These are phyloP conservation scores for Heterodera schachtii DNA, from an alignment of 1,140 invertebrate species.

Conservation along the genomic window DNA sequence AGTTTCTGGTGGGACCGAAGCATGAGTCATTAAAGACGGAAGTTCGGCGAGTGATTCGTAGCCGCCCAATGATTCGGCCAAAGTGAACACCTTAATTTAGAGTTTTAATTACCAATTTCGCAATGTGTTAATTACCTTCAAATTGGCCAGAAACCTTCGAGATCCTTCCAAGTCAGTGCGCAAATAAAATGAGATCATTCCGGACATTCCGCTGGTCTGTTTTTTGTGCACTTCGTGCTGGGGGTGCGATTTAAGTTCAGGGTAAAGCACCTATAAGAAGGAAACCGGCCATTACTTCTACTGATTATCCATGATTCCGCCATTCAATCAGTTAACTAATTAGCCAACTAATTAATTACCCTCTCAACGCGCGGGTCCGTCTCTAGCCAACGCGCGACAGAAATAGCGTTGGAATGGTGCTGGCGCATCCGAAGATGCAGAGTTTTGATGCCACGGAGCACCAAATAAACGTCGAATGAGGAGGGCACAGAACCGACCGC, in stretches of 20 bases:
- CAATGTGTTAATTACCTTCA: slow-evolving; percentile 64
- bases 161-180: slow-evolving; percentile 75
- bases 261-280: slow-evolving; percentile 70
- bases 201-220: slow-evolving; percentile 73
- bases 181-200: slow-evolving; percentile 87
- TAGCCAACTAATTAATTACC: slow-evolving; percentile 73
- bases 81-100: slow-evolving; percentile 65
- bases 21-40: slow-evolving; percentile 66
- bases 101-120: neutral
- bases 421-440: slow-evolving; percentile 85
- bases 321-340: too few relatives aligned
- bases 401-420: slow-evolving; percentile 79
- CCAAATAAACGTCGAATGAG: slow-evolving; percentile 91
- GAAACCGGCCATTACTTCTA: too few relatives aligned
- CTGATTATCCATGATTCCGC: neutral
- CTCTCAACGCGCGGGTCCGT: slow-evolving; percentile 77
- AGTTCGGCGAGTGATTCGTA: slow-evolving; percentile 69
- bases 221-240: slow-evolving; percentile 81
- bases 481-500: slow-evolving; percentile 85
- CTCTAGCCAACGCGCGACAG: slow-evolving; percentile 76
- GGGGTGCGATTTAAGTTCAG: slow-evolving; percentile 84
- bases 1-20: slow-evolving; percentile 69
- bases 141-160: slow-evolving; percentile 73
- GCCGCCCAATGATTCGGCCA: slow-evolving; percentile 69
- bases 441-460: slow-evolving; percentile 92